A percentile compares a stretch with the other conserved stretches of the same genome.
Evolutionary conservation across 2,797 vertebrate species (phyloP).

Genomic region (Pseudochirops corinnae): DNA sequence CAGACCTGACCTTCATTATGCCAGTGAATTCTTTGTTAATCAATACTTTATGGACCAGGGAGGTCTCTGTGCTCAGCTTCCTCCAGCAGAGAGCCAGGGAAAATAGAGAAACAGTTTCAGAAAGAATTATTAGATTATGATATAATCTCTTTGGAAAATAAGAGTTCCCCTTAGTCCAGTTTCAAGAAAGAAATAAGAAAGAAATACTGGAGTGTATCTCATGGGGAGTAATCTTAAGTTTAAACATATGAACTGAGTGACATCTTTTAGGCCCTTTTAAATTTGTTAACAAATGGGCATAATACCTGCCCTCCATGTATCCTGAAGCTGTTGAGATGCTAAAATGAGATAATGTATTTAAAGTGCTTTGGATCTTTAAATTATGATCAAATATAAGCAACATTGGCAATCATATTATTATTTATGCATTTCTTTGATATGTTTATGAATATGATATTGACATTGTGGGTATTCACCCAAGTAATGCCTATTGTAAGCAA

Average conservation of each 20-base stretch:
- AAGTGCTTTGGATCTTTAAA: background rate
- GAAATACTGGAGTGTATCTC: background rate
- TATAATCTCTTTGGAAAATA: conserved; percentile 25
- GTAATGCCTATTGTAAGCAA: background rate
- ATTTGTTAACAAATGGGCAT: background rate
- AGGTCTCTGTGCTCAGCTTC: conserved; percentile 4
- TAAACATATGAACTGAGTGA: background rate
- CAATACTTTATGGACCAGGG: conserved; percentile 55
- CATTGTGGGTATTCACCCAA: background rate
- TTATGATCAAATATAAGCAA: background rate
- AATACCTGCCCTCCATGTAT: background rate
- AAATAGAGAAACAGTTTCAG: background rate
- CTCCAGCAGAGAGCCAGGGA: conserved; percentile 10
- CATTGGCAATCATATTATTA: conserved; percentile 19
- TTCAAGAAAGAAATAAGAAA: conserved; percentile 30
- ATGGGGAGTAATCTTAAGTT: background rate
- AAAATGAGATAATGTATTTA: background rate
- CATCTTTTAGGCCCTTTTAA: conserved; percentile 17
- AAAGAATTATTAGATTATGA: conserved; percentile 36
- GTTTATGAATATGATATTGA: background rate
- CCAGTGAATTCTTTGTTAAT: conserved; percentile 51
- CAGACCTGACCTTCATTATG: conserved; percentile 53
- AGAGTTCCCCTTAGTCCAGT: background rate
- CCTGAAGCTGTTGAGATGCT: background rate
- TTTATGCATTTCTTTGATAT: background rate